Conservation (phyloP, 2,113 vertebrate genomes). For the Myocastor coypus region DNA sequence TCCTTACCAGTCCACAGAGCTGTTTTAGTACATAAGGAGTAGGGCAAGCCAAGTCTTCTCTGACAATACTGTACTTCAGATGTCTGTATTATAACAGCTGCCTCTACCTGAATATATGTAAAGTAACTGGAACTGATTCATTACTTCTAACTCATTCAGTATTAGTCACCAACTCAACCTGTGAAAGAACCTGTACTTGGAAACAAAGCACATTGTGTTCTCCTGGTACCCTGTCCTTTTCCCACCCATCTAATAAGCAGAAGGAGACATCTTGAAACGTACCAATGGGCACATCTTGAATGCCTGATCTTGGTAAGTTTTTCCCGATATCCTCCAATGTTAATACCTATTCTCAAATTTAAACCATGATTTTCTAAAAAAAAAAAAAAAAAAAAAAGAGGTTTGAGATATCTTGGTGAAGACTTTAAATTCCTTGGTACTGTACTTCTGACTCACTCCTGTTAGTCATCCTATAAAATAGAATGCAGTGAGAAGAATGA, state of each 20-base stretch:
- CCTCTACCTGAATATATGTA: background rate
- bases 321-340: background rate
- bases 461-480: constrained; percentile 72
- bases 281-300: background rate
- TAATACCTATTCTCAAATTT: background rate
- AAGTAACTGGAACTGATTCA: background rate
- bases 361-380: background rate
- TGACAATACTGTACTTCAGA: background rate
- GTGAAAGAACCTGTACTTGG: background rate
- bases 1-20: accelerated
- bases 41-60: background rate
- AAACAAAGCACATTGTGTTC: background rate
- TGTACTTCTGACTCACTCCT: constrained; percentile 65
- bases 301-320: background rate
- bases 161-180: background rate
- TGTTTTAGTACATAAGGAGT: background rate
- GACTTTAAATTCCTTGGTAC: constrained; percentile 71
- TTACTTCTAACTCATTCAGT: background rate
- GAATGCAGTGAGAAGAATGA: background rate
- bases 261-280: background rate
- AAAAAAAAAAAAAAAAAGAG: constrained; percentile 1
- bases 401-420: constrained; percentile 47
- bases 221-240: background rate
- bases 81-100: background rate
- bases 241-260: background rate